Conservation (phyloP, 2,797 vertebrate genomes). For the Cynopterus sphinx region DNA sequence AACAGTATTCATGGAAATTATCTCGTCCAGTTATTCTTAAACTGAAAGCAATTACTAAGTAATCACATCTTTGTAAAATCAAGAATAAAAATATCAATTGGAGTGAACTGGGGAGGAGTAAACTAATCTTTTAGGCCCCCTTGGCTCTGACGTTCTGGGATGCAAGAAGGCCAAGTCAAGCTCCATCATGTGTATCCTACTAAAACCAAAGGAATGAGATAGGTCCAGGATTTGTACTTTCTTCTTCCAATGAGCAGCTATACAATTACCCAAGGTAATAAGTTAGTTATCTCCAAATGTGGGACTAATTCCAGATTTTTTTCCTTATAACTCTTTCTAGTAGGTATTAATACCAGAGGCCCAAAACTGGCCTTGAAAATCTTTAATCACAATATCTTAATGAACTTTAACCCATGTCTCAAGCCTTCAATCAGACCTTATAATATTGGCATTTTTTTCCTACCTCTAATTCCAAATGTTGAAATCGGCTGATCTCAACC, state of each 20-base stretch:
- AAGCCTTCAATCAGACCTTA: neutral
- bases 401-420: neutral
- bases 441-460: neutral
- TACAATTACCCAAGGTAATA: neutral
- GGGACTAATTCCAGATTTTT: neutral
- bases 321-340: neutral
- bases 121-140: neutral
- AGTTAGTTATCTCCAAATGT: neutral
- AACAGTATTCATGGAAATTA: neutral
- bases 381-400: neutral
- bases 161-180: neutral
- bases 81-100: neutral
- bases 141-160: neutral
- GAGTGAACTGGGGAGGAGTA: neutral
- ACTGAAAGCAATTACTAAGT: neutral
- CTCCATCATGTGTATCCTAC: neutral
- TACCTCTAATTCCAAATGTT: neutral
- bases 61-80: neutral
- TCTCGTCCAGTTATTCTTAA: neutral
- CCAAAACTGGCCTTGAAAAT: neutral
- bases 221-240: neutral
- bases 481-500: neutral
- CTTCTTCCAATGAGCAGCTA: neutral
- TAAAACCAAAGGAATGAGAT: neutral
- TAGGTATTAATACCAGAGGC: neutral